Evolutionary conservation across 2,113 vertebrate genomes (phyloP).

Genomic region (Daubentonia madagascariensis): DNA sequence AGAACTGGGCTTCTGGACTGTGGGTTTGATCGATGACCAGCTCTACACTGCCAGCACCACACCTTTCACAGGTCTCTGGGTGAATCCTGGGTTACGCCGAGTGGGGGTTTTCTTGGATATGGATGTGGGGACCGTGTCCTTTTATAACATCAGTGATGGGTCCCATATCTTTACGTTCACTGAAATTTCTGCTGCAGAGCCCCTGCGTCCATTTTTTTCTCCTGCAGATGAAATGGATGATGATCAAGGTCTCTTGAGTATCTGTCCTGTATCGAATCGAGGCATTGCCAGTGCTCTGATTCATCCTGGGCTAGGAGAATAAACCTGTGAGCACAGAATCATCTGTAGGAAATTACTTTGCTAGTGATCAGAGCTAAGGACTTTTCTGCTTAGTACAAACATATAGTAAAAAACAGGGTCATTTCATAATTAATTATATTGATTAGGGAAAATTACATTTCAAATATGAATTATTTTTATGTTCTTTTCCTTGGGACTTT

Average conservation of each 20-base stretch:
- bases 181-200: not conserved
- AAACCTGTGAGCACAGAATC: not conserved
- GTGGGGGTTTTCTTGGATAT: not conserved
- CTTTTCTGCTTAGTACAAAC: not conserved
- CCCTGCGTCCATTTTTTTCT: not conserved
- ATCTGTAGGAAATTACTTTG: no score
- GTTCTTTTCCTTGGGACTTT: no score
- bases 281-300: rapidly evolving
- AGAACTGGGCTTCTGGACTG: not conserved
- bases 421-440: not conserved
- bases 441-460: not conserved
- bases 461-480: not conserved
- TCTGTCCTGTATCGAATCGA: not conserved
- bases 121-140: not conserved
- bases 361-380: rapidly evolving
- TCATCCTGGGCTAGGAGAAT: no score
- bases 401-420: not conserved
- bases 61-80: rapidly evolving
- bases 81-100: not conserved
- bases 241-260: not conserved
- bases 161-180: not conserved
- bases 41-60: not conserved
- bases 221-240: not conserved
- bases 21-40: not conserved
- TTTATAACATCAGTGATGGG: not conserved